These are phyloP conservation scores for Clusia tigrina DNA, from an alignment of 2,888 invertebrate species.

Conservation along the genomic window DNA sequence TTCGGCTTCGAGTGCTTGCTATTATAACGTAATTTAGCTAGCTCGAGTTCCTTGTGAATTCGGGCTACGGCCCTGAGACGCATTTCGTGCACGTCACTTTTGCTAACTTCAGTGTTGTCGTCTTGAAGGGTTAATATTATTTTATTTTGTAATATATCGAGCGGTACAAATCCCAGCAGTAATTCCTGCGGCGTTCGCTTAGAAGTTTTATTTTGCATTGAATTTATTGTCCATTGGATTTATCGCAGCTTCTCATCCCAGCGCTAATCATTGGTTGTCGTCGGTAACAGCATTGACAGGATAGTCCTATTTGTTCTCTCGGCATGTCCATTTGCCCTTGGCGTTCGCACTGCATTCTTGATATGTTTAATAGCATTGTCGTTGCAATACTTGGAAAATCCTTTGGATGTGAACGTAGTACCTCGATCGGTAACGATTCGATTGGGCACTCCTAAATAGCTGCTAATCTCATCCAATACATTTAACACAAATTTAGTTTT, in stretches of 20 bases:
- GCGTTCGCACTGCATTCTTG: slow-evolving; percentile 37
- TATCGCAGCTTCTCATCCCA: slow-evolving; percentile 18
- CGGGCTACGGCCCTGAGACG: neutral
- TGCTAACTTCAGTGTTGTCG: neutral
- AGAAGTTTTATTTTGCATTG: slow-evolving; percentile 16
- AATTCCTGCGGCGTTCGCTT: slow-evolving; percentile 6
- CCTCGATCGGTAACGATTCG: slow-evolving; percentile 39
- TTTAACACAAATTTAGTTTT: slow-evolving; percentile 23
- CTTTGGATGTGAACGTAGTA: slow-evolving; percentile 37
- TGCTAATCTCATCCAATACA: slow-evolving; percentile 18
- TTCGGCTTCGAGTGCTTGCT: slow-evolving; percentile 15
- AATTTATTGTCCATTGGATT: slow-evolving; percentile 20
- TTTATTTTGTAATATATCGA: slow-evolving; percentile 16
- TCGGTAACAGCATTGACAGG: slow-evolving; percentile 18
- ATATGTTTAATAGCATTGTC: slow-evolving; percentile 38
- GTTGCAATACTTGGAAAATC: slow-evolving; percentile 35
- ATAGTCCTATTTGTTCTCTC: slow-evolving; percentile 23
- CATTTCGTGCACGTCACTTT: neutral
- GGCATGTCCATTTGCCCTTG: slow-evolving; percentile 35
- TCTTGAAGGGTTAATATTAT: slow-evolving; percentile 8
- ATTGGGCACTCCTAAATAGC: slow-evolving; percentile 38
- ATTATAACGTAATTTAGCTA: slow-evolving; percentile 23
- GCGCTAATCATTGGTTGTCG: slow-evolving; percentile 1
- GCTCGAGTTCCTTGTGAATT: slow-evolving; percentile 1
- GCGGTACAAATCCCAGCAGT: slow-evolving; percentile 8